Evolutionary conservation across 2,797 vertebrate genomes (phyloP).

Genomic region (Clangula hyemalis): DNA sequence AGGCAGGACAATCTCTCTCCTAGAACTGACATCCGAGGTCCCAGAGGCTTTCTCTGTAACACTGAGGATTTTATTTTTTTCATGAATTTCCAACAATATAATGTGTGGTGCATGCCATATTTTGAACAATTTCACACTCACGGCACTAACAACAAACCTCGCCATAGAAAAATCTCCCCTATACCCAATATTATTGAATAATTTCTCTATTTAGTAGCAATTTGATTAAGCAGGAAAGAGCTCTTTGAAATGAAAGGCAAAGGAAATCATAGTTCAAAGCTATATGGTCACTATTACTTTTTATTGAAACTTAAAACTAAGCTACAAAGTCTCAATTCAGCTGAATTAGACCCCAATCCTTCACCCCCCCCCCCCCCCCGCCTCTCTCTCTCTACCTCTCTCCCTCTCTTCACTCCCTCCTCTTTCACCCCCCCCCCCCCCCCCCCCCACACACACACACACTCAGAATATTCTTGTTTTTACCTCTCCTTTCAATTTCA

Average conservation of each 20-base stretch:
- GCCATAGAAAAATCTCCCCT: neutral
- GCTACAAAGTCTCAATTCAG: neutral
- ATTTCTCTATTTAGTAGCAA: neutral
- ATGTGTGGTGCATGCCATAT: neutral
- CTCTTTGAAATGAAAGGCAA: neutral
- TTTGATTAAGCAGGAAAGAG: neutral
- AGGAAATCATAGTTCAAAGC: neutral
- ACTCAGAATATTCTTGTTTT: neutral
- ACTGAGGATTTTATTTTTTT: constrained; percentile 51
- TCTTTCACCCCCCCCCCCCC: too few relatives aligned
- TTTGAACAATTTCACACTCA: neutral
- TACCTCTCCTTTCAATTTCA: neutral
- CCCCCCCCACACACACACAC: too few relatives aligned
- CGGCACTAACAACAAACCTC: neutral
- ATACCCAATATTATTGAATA: neutral
- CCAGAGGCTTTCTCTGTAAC: constrained; percentile 40
- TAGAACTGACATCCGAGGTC: constrained; percentile 68
- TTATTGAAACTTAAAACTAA: neutral
- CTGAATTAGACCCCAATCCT: neutral
- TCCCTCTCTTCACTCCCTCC: too few relatives aligned
- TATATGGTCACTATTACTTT: neutral
- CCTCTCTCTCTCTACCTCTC: too few relatives aligned
- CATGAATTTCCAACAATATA: constrained; percentile 35
- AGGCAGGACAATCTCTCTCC: constrained; percentile 69
- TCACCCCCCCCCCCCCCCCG: too few relatives aligned